Evolutionary conservation across 2,888 invertebrate genomes (phyloP).

Genomic region (Aquatica leii): DNA sequence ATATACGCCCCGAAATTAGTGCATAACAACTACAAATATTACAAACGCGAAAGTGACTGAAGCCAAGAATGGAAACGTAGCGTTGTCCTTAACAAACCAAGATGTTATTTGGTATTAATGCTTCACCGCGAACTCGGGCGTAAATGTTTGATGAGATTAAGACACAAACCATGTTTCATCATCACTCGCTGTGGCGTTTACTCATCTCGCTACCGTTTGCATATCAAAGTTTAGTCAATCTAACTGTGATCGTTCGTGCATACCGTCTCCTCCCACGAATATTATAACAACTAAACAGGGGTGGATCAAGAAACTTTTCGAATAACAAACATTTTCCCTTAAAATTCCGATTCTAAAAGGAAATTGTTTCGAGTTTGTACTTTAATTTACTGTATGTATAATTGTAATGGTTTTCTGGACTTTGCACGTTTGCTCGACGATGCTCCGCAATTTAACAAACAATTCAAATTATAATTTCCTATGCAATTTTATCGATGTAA

Average conservation of each 20-base stretch:
- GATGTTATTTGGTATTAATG: slow-evolving; percentile 46
- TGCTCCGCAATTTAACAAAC: neutral
- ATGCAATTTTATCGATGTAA: no score
- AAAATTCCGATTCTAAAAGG: slow-evolving; percentile 16
- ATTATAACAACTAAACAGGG: slow-evolving; percentile 41
- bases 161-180: slow-evolving; percentile 61
- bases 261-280: slow-evolving; percentile 42
- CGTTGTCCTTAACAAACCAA: slow-evolving; percentile 42
- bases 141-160: slow-evolving; percentile 61
- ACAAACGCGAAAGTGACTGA: no score
- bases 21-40: no score
- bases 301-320: slow-evolving; percentile 20
- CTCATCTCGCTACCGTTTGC: slow-evolving; percentile 45
- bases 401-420: slow-evolving; percentile 4
- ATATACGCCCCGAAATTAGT: no score
- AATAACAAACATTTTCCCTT: slow-evolving; percentile 19
- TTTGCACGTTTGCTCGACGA: slow-evolving; percentile 6
- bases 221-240: slow-evolving; percentile 43
- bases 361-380: slow-evolving; percentile 16
- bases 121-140: slow-evolving; percentile 45
- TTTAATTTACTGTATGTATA: slow-evolving; percentile 14
- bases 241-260: slow-evolving; percentile 44
- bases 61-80: no score
- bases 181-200: slow-evolving; percentile 48
- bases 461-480: neutral